phyloP scores from a whole-genome alignment of 2,888 invertebrate genomes.

The Mythimna vitellina region DNA sequence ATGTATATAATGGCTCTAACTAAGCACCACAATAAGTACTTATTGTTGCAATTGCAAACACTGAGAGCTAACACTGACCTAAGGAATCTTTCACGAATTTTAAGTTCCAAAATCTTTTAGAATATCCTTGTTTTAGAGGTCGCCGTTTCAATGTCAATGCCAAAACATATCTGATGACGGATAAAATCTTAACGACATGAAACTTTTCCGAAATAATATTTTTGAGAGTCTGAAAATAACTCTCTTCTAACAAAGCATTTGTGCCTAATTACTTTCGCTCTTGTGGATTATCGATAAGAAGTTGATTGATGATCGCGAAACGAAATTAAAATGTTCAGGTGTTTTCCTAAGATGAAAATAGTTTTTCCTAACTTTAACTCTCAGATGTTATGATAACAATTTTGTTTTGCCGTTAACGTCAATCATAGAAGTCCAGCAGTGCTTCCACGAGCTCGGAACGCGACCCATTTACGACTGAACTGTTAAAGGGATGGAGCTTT shows the following conservation, averaged over 20 bases:
- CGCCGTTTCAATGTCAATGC: constrained; percentile 41
- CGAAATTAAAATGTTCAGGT: constrained; percentile 28
- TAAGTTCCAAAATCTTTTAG: constrained; percentile 13
- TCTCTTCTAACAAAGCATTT: neutral
- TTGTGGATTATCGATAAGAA: constrained; percentile 25
- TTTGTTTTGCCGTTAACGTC: constrained; percentile 8
- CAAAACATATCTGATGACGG: constrained; percentile 13
- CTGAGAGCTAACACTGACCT: constrained; percentile 51
- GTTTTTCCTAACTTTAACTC: constrained; percentile 15
- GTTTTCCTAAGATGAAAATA: constrained; percentile 38
- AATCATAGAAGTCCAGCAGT: neutral
- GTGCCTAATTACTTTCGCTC: constrained; percentile 14
- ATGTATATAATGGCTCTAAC: constrained; percentile 58
- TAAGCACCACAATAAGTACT: constrained; percentile 57
- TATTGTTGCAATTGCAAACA: constrained; percentile 54
- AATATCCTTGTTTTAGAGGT: constrained; percentile 23
- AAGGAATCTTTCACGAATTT: constrained; percentile 44
- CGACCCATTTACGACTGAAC: no score
- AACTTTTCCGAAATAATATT: constrained; percentile 4
- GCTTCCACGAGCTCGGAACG: no score
- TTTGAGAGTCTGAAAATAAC: constrained; percentile 9
- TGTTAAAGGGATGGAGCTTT: no score
- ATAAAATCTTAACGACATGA: constrained; percentile 26
- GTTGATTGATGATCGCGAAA: constrained; percentile 47
- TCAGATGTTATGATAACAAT: constrained; percentile 24